Conservation (phyloP, 2,888 invertebrate genomes). For the Habrosyne pyritoides region DNA sequence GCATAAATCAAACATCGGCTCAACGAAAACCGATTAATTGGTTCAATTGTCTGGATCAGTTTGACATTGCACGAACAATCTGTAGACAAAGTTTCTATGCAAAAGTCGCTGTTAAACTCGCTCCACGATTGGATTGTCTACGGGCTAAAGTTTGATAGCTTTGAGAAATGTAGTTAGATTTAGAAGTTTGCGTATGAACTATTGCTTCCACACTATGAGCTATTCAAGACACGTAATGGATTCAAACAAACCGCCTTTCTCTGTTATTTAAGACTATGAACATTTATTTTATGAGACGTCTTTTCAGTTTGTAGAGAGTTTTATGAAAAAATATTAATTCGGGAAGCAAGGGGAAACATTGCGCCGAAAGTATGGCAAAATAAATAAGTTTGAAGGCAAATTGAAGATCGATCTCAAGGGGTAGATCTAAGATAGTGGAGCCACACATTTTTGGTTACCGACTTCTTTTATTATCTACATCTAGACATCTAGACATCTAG, state of each 20-base stretch:
- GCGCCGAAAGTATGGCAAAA: too few species aligned
- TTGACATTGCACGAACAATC: constrained; percentile 72
- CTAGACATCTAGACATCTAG: too few species aligned
- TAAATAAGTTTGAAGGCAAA: too few species aligned
- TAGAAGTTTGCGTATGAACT: constrained; percentile 62
- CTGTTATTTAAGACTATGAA: constrained; percentile 21
- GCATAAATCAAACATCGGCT: constrained; percentile 53
- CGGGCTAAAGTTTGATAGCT: constrained; percentile 70
- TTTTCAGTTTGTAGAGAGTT: not conserved
- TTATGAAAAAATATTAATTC: not conserved
- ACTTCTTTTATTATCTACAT: too few species aligned
- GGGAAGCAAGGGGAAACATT: not conserved
- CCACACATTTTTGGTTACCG: too few species aligned
- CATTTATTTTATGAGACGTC: constrained; percentile 25
- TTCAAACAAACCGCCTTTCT: constrained; percentile 44
- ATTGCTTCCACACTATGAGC: constrained; percentile 49
- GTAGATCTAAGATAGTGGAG: too few species aligned
- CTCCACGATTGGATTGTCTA: constrained; percentile 71
- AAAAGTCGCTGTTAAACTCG: constrained; percentile 70
- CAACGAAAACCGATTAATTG: constrained; percentile 70
- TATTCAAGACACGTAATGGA: constrained; percentile 57
- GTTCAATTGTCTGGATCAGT: constrained; percentile 71
- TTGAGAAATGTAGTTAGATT: constrained; percentile 67
- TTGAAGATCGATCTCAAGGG: too few species aligned
- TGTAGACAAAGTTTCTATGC: constrained; percentile 74